Evolutionary conservation across 2,113 vertebrate species (phyloP), one percentile per base, ranked within the genome.

Genomic region (Propithecus coquereli): DNA sequence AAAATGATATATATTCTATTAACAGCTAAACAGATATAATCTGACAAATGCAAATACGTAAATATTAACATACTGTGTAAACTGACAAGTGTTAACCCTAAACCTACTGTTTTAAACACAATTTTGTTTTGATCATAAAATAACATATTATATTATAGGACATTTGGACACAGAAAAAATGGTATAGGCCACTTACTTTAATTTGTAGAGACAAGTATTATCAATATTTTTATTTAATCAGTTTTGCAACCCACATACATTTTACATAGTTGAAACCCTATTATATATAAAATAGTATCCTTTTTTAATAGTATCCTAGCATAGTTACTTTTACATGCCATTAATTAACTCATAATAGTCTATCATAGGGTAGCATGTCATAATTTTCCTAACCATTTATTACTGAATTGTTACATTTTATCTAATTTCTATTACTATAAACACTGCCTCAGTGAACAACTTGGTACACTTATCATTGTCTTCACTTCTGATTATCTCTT

Each of bases 1-100:
- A 97, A 98, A 95, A 92, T 47, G 1, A 91, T 80, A 85, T 7
- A 27, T 34, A 77, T 63, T 94, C 30, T 77, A 91, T 73, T 80
- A 81, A 61, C 3, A 91, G n/a, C 37, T 71, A 82, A 80, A n/a
- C 37, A 45, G 10, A 77, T 43, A 59, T n/a, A 85, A 85, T 34
- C 76, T 61, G 54, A 83, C 11, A 73, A n/a, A 12, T 57, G 47
- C 14, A 90, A 96, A 93, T 89, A 90, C 20, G 18, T 74, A 94
- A 91, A 86, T 45, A 89, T 59, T 34, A 59, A 76, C 16, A 80
- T 84, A 77, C 37, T 68, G 25, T 40, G 43, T 50, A 90, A 91
- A 73, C 13, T 65, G 54, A 86, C 10, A 95, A 77, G 14, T 25
- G 4, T 70, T 83, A 89, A 82, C 3, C 17, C 57, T 70, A 88